phyloP scores from a whole-genome alignment of 2,113 vertebrate species.

The Panurus biarmicus region DNA sequence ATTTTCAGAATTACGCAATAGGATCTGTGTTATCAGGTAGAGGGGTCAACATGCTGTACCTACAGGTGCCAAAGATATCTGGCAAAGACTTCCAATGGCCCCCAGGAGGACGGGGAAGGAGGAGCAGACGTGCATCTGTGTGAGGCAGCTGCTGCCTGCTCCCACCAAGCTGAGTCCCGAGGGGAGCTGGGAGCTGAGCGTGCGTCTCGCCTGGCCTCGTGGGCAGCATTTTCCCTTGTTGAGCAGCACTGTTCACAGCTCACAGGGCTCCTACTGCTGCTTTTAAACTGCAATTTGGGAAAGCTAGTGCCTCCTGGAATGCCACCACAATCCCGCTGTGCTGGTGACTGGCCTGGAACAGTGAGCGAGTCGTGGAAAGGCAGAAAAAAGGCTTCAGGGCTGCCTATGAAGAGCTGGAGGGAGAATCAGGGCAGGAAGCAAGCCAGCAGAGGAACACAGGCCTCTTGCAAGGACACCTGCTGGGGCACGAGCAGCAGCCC shows the following conservation, averaged over 20 bases:
- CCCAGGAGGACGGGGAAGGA: background rate
- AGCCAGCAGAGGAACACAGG: background rate
- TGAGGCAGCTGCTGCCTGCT: background rate
- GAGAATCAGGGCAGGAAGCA: background rate
- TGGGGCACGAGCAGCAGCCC: background rate
- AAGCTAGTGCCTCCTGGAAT: background rate
- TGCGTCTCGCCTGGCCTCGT: rapidly evolving
- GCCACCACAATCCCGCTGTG: rapidly evolving
- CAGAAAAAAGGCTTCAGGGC: background rate
- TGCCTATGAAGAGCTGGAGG: background rate
- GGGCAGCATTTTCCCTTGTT: background rate
- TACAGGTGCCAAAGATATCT: constrained; percentile 9
- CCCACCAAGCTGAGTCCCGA: background rate
- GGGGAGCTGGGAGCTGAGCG: background rate
- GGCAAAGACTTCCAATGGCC: background rate
- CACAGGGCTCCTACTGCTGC: background rate
- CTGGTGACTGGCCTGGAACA: background rate
- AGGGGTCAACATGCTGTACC: background rate
- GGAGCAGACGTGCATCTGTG: background rate
- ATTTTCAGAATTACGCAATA: background rate
- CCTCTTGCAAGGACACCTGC: background rate
- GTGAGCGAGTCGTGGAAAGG: rapidly evolving
- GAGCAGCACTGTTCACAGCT: background rate
- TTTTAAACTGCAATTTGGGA: background rate
- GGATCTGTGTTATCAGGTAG: background rate